Base-by-base conservation (phyloP, 2,888 invertebrate species). In the Chloroclysta siterata region DNA sequence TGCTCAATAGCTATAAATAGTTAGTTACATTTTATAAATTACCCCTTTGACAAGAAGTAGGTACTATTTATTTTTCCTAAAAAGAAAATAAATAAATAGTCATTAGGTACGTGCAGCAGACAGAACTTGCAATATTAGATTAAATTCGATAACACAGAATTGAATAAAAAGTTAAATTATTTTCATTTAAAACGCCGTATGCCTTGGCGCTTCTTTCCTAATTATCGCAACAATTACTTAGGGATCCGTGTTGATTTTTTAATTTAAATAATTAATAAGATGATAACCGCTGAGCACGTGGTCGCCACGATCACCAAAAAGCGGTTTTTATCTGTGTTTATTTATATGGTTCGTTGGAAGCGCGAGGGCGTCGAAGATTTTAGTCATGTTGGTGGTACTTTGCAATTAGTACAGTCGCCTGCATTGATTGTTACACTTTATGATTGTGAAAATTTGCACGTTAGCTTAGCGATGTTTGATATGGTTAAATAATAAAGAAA, bases 231-330 rank as follows among this genome's bases (percentile, higher is more conserved):
- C 36, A 33, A 33, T 33, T 11, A 39, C 36, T 39, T 39, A 39
- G 36, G 36, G 36, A 11, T 39, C 11, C 36, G 11, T 39, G 10
- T 11, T 39, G 33, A 33, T 10, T 33, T 33, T 33, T 39, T 39
- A 39, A 3, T 11, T 46, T 17, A 17, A 46, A 17, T 11, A 10
- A 46, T 17, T 17, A 44, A 14, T 39, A n/a, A 48, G 13, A 1
- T 5, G 51, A 51, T 51, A 51, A 51, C 8, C 36, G 36, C 3
- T 39, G 5, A 17, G 33, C 51, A 44, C 58, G 58, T 58, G 58
- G 33, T 58, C n/a, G 44, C 44, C 58, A 58, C 58, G 58, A 51
- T 48, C 46, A 4, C 46, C 17, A 46, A 10, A 8, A 17, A 46
- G 46, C 46, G 46, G 33, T 29, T 50, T n/a, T 29, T 14, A 14